Base-by-base conservation (phyloP, 2,888 invertebrate species). In the Anagyrus pseudococci region DNA sequence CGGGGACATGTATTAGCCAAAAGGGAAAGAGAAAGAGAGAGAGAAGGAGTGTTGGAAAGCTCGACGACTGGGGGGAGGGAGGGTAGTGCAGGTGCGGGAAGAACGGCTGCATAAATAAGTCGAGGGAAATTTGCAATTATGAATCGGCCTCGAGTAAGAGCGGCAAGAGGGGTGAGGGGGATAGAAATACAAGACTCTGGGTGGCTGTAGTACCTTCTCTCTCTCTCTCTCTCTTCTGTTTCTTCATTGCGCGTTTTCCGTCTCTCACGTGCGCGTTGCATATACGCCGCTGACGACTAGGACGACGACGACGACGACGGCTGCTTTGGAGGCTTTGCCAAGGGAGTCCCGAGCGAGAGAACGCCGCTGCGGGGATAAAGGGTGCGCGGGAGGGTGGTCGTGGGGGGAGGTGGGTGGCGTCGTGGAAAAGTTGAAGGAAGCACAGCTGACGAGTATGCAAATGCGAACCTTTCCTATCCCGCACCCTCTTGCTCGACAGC, bases 391-490 rank as follows among this genome's bases (percentile, higher is more conserved):
- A 43, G 37, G 53, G 58, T n/a, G 29, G 29, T 4, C 10, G 10
- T 29, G 29, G 41, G 43, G 37, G 43, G 53, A 41, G 44, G 26
- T 37, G 17, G 22, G 40, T 60, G 73, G 75, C 75, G 77, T 76
- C 75, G 41, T 74, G 79, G 80, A 80, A 81, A 80, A 80, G 80
- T 81, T 81, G 79, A 79, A 80, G 81, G 80, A 80, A 80, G 77
- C 78, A 75, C 80, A 80, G 80, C 81, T 81, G 81, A 80, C 80
- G 80, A 79, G 77, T 81, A 81, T 81, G 81, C 80, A 80, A 81
- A 81, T 80, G 76, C 73, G 71, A 70, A 72, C 69, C 71, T 72
- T 72, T 71, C 62, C 58, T 37, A 40, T 41, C 15, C n/a, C 48
- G 20, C 25, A 23, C 47, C 26, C 41, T 43, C 58, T 20, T 48